Evolutionary conservation across 2,888 invertebrate species (phyloP).

Genomic region (Toxonevra muliebris): DNA sequence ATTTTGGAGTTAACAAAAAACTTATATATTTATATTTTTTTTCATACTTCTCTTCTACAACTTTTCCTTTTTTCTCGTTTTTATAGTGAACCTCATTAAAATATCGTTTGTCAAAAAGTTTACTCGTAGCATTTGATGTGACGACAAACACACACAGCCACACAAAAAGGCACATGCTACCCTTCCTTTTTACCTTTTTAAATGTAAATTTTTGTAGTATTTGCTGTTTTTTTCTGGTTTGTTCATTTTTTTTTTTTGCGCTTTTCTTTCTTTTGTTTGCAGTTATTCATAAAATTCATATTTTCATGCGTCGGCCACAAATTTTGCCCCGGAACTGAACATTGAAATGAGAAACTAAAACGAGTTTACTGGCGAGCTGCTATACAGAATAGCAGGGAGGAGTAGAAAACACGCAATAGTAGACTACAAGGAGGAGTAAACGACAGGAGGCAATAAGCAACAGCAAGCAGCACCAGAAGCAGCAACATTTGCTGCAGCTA

Average conservation of each 20-base stretch:
- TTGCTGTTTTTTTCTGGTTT: not conserved
- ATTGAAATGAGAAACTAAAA: too few relatives aligned
- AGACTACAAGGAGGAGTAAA: not conserved
- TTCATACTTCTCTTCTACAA: not conserved
- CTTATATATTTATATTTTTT: not conserved
- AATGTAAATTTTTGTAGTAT: conserved; percentile 14
- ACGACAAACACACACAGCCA: not conserved
- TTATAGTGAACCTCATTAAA: conserved; percentile 14
- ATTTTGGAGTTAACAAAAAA: not conserved
- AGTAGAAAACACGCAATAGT: too few relatives aligned
- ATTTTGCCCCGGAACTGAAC: too few relatives aligned
- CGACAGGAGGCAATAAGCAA: not conserved
- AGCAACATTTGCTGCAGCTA: conserved; percentile 6
- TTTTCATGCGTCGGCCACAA: too few relatives aligned
- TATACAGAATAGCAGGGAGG: too few relatives aligned
- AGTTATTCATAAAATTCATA: too few relatives aligned
- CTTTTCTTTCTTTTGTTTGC: not conserved
- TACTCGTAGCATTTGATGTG: not conserved
- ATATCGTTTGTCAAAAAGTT: conserved; percentile 20
- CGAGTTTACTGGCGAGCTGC: too few relatives aligned
- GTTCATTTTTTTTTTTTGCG: not conserved
- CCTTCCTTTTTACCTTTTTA: conserved; percentile 13
- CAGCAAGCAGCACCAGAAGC: not conserved
- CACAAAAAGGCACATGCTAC: conserved; percentile 8
- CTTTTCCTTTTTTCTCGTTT: not conserved